phyloP scores from a whole-genome alignment of 2,797 vertebrate genomes.

The Ctenosaura bakeri region DNA sequence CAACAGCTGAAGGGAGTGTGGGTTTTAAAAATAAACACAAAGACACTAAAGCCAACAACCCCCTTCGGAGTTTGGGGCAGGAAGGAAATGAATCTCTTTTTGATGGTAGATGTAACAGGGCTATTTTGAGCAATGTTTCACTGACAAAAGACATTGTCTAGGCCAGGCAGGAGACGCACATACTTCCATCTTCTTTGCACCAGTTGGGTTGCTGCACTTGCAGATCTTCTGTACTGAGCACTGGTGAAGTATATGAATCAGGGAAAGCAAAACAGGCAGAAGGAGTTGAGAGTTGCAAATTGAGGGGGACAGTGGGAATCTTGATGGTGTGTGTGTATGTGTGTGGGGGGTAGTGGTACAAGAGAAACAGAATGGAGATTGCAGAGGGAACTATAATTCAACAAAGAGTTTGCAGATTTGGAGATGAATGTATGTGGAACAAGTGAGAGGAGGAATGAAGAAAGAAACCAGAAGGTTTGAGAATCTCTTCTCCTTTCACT shows the following conservation, averaged over 20 bases:
- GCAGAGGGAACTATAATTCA: not conserved
- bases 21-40: conserved; percentile 61
- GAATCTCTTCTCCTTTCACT: not conserved
- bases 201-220: not conserved
- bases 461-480: not conserved
- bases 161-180: not conserved
- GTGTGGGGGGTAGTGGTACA: no score
- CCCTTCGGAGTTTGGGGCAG: not conserved
- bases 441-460: not conserved
- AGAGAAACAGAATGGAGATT: not conserved
- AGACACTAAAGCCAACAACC: conserved; percentile 38
- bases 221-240: not conserved
- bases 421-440: not conserved
- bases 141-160: not conserved
- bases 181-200: not conserved
- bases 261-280: not conserved
- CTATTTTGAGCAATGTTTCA: not conserved
- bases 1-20: conserved; percentile 45
- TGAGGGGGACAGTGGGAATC: no score
- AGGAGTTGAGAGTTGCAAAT: not conserved
- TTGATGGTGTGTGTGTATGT: not conserved
- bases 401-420: not conserved
- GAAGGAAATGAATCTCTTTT: conserved; percentile 54
- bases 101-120: not conserved
- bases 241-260: not conserved